Conservation (phyloP, 2,113 vertebrate genomes). For the Anhinga anhinga region DNA sequence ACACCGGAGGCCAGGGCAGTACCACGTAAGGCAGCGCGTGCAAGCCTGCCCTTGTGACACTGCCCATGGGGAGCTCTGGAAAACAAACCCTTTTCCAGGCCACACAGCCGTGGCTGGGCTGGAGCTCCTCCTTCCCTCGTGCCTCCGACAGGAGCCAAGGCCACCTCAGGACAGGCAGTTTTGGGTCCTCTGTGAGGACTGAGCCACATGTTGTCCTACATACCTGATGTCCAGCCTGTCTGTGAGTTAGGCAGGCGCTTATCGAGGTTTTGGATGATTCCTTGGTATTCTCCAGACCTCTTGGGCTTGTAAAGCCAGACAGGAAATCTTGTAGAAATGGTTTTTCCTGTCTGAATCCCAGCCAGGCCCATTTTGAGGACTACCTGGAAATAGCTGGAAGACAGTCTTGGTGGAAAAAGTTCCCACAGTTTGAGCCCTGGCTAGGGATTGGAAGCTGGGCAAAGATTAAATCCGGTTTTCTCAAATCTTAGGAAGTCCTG, state of each 20-base stretch:
- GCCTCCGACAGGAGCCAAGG: neutral
- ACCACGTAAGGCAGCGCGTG: neutral
- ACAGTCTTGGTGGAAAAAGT: neutral
- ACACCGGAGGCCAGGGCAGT: accelerated
- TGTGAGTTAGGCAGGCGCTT: neutral
- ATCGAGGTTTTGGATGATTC: neutral
- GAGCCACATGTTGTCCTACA: accelerated
- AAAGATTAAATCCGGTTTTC: neutral
- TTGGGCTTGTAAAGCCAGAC: neutral
- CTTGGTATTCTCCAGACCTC: neutral
- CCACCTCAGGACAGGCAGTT: neutral
- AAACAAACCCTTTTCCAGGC: neutral
- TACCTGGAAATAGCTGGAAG: slow-evolving; percentile 48
- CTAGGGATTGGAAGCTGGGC: neutral
- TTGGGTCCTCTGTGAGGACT: neutral
- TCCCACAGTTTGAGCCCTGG: neutral
- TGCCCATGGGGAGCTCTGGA: neutral
- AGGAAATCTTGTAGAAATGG: slow-evolving; percentile 32
- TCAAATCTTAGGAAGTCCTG: neutral
- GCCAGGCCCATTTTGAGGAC: neutral
- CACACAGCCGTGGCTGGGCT: neutral
- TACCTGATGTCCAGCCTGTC: neutral
- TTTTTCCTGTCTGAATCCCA: slow-evolving; percentile 26
- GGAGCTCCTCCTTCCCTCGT: neutral
- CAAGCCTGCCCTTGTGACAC: neutral